Conservation (phyloP, 2,113 vertebrate genomes). For the Platysternon megacephalum region DNA sequence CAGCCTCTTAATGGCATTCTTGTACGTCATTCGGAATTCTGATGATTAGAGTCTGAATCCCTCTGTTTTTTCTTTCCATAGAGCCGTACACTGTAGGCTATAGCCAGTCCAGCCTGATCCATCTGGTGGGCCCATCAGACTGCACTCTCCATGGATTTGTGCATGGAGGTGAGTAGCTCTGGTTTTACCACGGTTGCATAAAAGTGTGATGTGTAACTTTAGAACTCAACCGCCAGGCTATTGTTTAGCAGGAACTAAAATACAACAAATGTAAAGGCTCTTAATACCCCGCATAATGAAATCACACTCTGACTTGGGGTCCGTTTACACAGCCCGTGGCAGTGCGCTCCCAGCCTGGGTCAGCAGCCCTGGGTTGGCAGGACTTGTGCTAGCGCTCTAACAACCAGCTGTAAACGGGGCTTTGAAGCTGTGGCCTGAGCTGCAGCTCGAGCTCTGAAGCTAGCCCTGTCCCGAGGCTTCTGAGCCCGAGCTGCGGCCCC, state of each 20-base stretch:
- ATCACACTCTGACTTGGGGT: background rate
- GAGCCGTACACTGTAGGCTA: slow-evolving; percentile 89
- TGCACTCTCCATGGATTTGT: slow-evolving; percentile 92
- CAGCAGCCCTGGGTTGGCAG: background rate
- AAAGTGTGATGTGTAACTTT: background rate
- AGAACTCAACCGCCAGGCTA: background rate
- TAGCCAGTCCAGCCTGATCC: slow-evolving; percentile 97
- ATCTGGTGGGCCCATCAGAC: slow-evolving; percentile 93
- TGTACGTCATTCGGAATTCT: no score
- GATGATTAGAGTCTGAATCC: background rate
- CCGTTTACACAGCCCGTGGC: background rate
- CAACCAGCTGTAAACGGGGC: background rate
- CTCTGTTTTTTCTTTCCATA: slow-evolving; percentile 43
- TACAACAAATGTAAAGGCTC: background rate
- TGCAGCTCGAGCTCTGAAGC: no score
- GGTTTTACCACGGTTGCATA: background rate
- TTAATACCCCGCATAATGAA: background rate
- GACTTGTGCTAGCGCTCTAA: background rate
- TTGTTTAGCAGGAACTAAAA: background rate
- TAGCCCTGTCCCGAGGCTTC: background rate
- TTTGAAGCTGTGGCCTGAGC: background rate
- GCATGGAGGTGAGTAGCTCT: slow-evolving; percentile 87
- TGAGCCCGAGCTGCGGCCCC: background rate
- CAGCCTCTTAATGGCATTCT: background rate
- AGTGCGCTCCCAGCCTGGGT: background rate